These are phyloP conservation scores for Pantala flavescens DNA, from an alignment of 1,140 invertebrate species.

Conservation along the genomic window DNA sequence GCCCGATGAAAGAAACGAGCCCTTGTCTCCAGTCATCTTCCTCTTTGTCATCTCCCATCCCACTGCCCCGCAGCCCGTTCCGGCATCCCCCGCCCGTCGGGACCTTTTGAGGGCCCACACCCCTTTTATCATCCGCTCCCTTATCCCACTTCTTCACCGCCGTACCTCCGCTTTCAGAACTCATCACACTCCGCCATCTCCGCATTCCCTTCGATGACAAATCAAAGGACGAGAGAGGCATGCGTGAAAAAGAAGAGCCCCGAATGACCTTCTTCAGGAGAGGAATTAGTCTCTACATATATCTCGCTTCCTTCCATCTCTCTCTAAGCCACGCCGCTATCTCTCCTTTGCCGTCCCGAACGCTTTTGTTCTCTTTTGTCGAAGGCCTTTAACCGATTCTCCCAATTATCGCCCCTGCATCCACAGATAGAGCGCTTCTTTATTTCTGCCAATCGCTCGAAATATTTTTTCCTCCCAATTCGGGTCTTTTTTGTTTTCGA, in stretches of 20 bases:
- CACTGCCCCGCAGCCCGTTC: neutral
- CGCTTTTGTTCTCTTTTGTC: neutral
- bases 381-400: neutral
- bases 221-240: neutral
- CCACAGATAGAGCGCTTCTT: neutral
- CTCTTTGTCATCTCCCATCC: neutral
- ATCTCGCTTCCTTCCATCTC: neutral
- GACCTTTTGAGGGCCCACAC: neutral
- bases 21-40: neutral
- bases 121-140: neutral
- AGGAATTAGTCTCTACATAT: neutral
- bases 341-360: neutral
- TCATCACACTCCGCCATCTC: too few species aligned
- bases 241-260: neutral
- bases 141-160: neutral
- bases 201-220: conserved; percentile 6
- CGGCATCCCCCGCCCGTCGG: neutral
- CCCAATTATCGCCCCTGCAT: conserved; percentile 7
- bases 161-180: neutral
- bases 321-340: neutral
- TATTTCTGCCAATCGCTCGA: neutral
- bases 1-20: neutral
- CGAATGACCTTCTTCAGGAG: conserved; percentile 8
- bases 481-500: too few species aligned
- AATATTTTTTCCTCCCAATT: neutral